A percentile compares a stretch with the other conserved stretches of the same genome.
Evolutionary conservation across 2,797 vertebrate genomes (phyloP).

Genomic region (Synanceia verrucosa): DNA sequence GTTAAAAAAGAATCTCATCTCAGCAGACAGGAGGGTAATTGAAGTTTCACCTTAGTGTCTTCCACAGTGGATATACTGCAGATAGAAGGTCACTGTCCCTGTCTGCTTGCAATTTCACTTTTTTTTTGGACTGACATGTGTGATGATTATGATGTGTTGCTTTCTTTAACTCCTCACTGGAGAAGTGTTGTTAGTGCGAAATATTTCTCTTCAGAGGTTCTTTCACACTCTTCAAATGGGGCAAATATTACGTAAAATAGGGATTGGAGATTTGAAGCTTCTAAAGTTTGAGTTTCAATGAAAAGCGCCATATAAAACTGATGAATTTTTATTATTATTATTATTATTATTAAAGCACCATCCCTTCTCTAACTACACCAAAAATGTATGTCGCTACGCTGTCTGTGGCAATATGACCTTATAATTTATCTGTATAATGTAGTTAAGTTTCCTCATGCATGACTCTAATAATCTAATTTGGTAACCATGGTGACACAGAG

Average conservation of each 20-base stretch:
- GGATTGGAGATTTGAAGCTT: constrained; percentile 5
- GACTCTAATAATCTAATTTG: not conserved
- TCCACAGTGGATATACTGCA: constrained; percentile 9
- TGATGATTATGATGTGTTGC: not conserved
- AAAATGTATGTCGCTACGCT: not conserved
- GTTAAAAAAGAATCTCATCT: constrained; percentile 22
- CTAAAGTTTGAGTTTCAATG: too few relatives aligned
- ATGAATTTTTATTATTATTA: too few relatives aligned
- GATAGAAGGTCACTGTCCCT: constrained; percentile 13
- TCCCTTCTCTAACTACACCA: not conserved
- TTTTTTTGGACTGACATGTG: not conserved
- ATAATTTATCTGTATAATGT: too few relatives aligned
- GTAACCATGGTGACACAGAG: not conserved
- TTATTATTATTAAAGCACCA: not conserved
- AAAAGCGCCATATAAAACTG: too few relatives aligned
- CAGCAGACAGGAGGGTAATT: constrained; percentile 55
- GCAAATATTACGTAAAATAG: not conserved
- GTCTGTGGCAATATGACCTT: not conserved
- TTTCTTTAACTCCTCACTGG: not conserved
- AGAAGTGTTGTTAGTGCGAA: not conserved
- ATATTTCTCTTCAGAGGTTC: not conserved
- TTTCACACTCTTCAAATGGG: constrained; percentile 8
- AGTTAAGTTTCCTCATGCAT: too few relatives aligned
- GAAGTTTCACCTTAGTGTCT: constrained; percentile 54
- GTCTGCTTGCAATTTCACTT: constrained; percentile 8